Percentiles rank a stretch among this genome's conserved stretches.
phyloP scores from a whole-genome alignment of 2,888 invertebrate genomes.

The Tetheella fluctuosa region DNA sequence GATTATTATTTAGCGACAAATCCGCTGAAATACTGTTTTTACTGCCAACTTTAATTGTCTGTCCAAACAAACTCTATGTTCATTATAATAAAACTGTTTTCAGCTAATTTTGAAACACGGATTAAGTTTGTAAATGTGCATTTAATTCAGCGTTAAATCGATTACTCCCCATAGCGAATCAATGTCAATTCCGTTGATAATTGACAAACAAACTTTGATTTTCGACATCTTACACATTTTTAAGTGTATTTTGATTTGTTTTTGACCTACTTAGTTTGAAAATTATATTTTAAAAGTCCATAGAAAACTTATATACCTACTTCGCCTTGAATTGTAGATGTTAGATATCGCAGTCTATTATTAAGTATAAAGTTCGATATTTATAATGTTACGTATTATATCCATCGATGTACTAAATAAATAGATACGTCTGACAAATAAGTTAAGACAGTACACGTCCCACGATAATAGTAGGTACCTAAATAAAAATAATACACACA shows the following conservation, averaged over 20 bases:
- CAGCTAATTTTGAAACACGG: background rate
- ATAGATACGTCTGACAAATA: too few species aligned
- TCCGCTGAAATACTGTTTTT: background rate
- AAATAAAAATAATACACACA: too few species aligned
- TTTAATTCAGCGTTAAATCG: slow-evolving; percentile 8
- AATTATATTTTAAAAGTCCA: slow-evolving; percentile 4
- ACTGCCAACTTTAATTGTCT: background rate
- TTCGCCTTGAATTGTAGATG: too few species aligned
- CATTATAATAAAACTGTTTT: background rate
- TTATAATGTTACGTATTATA: too few species aligned
- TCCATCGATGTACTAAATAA: too few species aligned
- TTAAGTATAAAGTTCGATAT: too few species aligned
- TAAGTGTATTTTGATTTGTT: slow-evolving; percentile 2
- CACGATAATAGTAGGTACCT: too few species aligned
- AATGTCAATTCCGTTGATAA: slow-evolving; percentile 1
- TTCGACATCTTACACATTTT: slow-evolving; percentile 10
- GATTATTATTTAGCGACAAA: background rate
- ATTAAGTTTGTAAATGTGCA: background rate
- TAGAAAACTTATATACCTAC: too few species aligned
- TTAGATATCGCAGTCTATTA: too few species aligned
- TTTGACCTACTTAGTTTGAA: background rate
- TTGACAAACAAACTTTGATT: slow-evolving; percentile 12
- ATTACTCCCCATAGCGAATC: background rate
- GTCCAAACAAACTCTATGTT: background rate
- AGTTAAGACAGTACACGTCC: too few species aligned